Evolutionary conservation across 2,113 vertebrate species (phyloP).

Genomic region (Menura novaehollandiae): DNA sequence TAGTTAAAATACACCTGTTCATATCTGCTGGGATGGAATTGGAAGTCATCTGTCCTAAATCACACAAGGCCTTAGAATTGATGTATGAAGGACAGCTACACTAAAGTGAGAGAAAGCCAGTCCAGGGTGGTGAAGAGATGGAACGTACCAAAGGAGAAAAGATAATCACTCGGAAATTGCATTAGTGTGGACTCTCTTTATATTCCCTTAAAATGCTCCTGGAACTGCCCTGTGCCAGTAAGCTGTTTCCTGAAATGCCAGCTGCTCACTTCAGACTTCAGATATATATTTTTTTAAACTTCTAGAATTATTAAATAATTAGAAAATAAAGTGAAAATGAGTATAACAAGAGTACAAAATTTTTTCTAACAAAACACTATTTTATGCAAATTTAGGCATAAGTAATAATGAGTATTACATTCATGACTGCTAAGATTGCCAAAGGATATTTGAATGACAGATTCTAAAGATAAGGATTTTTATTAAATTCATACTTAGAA

Average conservation of each 20-base stretch:
- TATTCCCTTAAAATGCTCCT: background rate
- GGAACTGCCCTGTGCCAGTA: background rate
- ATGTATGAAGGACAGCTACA: background rate
- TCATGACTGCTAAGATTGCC: slow-evolving; percentile 36
- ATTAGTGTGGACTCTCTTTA: background rate
- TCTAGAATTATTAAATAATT: background rate
- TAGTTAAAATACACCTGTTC: background rate
- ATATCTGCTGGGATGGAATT: background rate
- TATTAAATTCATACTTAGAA: slow-evolving; percentile 53
- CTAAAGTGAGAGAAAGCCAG: background rate
- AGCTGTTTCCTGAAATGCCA: background rate
- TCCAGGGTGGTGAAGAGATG: background rate
- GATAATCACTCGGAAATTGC: background rate
- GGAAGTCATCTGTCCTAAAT: background rate
- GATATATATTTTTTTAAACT: background rate
- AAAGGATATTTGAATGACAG: slow-evolving; percentile 47
- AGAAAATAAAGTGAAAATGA: slow-evolving; percentile 14
- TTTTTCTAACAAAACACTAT: slow-evolving; percentile 16
- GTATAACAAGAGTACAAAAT: background rate
- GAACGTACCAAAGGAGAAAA: background rate
- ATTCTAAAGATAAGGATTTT: slow-evolving; percentile 59
- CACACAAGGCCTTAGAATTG: background rate
- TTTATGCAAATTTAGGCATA: slow-evolving; percentile 9
- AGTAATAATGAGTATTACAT: slow-evolving; percentile 43
- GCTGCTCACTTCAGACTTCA: background rate